phyloP scores from a whole-genome alignment of 2,113 vertebrate genomes.

The Salvelinus fontinalis region DNA sequence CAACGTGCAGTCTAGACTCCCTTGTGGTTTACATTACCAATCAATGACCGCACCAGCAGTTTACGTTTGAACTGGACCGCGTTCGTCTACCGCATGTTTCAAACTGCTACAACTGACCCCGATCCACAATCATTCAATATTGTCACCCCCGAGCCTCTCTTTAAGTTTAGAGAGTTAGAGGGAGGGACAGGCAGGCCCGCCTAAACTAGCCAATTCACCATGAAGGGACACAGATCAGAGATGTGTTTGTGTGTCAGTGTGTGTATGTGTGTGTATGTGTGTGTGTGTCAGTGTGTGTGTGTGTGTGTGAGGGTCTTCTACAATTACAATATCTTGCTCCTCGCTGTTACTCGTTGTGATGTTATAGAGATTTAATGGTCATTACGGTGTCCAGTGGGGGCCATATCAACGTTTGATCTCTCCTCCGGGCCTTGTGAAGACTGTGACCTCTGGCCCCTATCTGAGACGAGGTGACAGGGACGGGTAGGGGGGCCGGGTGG shows the following conservation, averaged over 20 bases:
- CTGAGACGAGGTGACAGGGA: slow-evolving; percentile 24
- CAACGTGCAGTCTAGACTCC: slow-evolving; percentile 32
- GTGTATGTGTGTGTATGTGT: background rate
- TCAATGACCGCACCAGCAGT: slow-evolving; percentile 35
- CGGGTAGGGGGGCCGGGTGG: background rate
- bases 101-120: slow-evolving; percentile 7
- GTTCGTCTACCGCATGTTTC: slow-evolving; percentile 28
- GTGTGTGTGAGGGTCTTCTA: background rate
- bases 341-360: background rate
- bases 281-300: background rate
- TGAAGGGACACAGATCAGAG: too few species aligned
- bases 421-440: slow-evolving; percentile 6
- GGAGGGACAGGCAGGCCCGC: background rate
- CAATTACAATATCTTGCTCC: too few species aligned
- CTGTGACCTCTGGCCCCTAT: slow-evolving; percentile 40
- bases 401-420: slow-evolving; percentile 40
- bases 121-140: background rate
- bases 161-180: background rate
- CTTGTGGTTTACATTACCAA: slow-evolving; percentile 33
- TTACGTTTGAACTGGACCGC: slow-evolving; percentile 33
- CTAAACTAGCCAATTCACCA: too few species aligned
- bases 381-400: slow-evolving; percentile 27
- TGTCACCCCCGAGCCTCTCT: background rate
- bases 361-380: slow-evolving; percentile 38
- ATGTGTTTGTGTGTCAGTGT: background rate